Base-by-base conservation (phyloP, 1,140 invertebrate species). In the Eueides isabella region DNA sequence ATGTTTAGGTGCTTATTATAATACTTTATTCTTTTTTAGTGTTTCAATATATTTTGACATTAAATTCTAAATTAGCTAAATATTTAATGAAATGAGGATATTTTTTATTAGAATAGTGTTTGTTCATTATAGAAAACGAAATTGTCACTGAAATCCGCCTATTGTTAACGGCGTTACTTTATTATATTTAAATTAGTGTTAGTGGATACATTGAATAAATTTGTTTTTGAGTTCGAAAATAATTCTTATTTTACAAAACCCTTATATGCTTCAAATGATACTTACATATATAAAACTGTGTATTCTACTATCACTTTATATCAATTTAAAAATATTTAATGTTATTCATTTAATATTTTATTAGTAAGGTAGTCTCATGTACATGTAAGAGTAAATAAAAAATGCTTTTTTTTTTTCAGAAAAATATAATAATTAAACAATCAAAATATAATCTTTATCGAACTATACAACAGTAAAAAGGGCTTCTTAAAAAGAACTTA, bases 351-450 rank as follows among this genome's bases (percentile, higher is more conserved):
- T 16, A 38, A 38, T 5, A 16, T 38, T 38, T 38, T 38, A 38
- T 38, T 38, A 38, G 2, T 38, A 16, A 26, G 9, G 19, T 55
- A 55, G 11, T 4, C 11, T 55, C 16, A n/a, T n/a, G n/a, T 23
- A 55, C 9, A 23, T 2, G 9, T 26, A 23, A 23, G 19, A 55
- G 11, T 26, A 26, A 55, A 55, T 26, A 55, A 55, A 55, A 55
- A 79, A 73, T 70, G 71, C 26, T 26, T 28, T 67, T 61, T 67
- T 62, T 78, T 83, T 86, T 89, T 90, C 86, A 85, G 84, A 80
- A 92, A 92, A 91, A 92, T 92, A 92, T 92, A 92, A 89, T 91
- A 81, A 85, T 81, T 80, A 89, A 91, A 91, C 89, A 89, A 89
- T 89, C 86, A 91, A 91, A 92, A 92, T 89, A 88, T 89, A 90